Percentiles rank a stretch among this genome's conserved stretches.
Evolutionary conservation across 2,888 invertebrate genomes (phyloP).

Genomic region (Nemoura dubitans): DNA sequence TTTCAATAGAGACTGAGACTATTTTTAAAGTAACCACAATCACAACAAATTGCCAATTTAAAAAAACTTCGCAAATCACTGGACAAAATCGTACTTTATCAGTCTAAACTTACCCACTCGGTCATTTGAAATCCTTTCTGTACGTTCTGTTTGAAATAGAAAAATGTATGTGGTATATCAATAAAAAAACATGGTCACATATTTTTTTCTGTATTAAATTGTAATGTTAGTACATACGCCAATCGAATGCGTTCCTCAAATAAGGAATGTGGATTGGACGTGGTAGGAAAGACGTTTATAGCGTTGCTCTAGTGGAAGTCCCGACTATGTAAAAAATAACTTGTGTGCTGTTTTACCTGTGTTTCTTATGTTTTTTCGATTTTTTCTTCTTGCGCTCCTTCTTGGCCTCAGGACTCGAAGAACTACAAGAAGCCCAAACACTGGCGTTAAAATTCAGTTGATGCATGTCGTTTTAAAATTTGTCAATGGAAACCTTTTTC

Average conservation of each 20-base stretch:
- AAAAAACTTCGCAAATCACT: not conserved
- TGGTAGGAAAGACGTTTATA: not conserved
- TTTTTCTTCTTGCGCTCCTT: conserved; percentile 73
- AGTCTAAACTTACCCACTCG: conserved; percentile 57
- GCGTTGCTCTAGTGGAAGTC: not conserved
- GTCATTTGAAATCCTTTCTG: conserved; percentile 50
- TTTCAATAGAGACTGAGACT: not conserved
- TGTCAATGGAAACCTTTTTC: too few relatives aligned
- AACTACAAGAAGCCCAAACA: conserved; percentile 50
- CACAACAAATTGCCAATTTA: not conserved
- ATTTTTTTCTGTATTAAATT: conserved; percentile 3
- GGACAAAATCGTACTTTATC: conserved; percentile 39
- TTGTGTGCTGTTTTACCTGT: conserved; percentile 64
- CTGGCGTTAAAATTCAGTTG: conserved; percentile 35
- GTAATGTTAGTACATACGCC: not conserved
- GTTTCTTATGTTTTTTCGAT: conserved; percentile 73
- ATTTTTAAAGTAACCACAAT: not conserved
- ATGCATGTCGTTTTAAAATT: not conserved
- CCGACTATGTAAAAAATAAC: not conserved
- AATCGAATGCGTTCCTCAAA: conserved; percentile 20
- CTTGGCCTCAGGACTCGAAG: conserved; percentile 59
- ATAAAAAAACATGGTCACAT: conserved; percentile 42
- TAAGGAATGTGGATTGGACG: conserved; percentile 32
- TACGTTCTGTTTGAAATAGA: conserved; percentile 61
- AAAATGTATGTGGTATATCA: conserved; percentile 56